Base-by-base conservation (phyloP, 2,888 invertebrate genomes). In the Drosophila borealis region DNA sequence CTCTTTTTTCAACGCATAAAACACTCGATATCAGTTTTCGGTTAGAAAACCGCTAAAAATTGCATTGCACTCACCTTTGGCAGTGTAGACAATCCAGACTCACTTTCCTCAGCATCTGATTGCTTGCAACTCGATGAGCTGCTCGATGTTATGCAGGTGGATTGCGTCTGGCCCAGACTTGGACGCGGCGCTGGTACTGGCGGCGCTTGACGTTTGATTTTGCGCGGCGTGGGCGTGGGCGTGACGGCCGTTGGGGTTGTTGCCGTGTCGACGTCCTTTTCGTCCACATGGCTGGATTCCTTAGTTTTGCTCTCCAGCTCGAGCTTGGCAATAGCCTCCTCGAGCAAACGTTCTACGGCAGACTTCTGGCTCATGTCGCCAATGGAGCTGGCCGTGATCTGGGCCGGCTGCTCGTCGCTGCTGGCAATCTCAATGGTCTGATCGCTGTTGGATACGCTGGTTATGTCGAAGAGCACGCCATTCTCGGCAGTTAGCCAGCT, bases 401-500 rank as follows among this genome's bases (percentile, higher is more conserved):
- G 68, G 0, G 55, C 48, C 1, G 65, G 60, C 13, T 55, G 44
- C 42, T 80, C 77, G 0, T 75, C 70, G 6, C 69, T 33, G 5
- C 48, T 62, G 48, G 82, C 71, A 6, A 88, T 81, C 55, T 87
- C 86, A 10, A 86, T 82, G 5, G 80, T 62, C 51, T 88, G 77
- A 5, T 80, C 69, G 6, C 46, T 57, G 11, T 90, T 80, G 8
- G 78, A 37, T 0, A 54, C 60, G 4, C 80, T 63, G 0, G 89
- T 88, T 3, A 90, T 90, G 33, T 89, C 88, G 41, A 91, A 91
- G 41, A 81, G 76, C 2, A 90, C 69, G 0, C 90, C 90, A 37
- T 91, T 91, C 55, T 89, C 87, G 8, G 90, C 66, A 21, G 81
- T 89, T 10, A 91, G 67, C 92, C 91, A 91, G 36, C 67, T 83